Conservation (phyloP, 2,888 invertebrate species). For the Helobdella robusta region DNA sequence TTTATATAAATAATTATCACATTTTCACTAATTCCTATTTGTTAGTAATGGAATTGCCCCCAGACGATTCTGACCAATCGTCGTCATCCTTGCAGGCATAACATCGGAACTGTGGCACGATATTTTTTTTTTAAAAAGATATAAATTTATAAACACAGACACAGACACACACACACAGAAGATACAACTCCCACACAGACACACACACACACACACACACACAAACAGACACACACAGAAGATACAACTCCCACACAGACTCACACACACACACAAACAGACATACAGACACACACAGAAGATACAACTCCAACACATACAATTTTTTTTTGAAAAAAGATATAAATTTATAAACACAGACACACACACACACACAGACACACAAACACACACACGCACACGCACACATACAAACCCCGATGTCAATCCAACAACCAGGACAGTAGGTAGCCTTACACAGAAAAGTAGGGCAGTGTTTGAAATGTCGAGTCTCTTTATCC, state of each 20-base stretch:
- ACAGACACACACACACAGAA: not conserved
- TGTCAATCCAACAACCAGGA: conserved; percentile 29
- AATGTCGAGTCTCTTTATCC: conserved; percentile 21
- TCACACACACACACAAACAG: not conserved
- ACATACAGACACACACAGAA: not conserved
- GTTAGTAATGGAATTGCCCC: conserved; percentile 5
- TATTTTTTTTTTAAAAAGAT: not conserved
- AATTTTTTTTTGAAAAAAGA: not conserved
- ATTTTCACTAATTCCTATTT: no score
- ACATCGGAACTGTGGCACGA: conserved; percentile 24
- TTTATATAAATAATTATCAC: no score
- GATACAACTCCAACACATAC: no score
- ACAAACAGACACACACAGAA: not conserved
- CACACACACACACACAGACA: not conserved
- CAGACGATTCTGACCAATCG: conserved; percentile 25
- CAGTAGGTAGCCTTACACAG: conserved; percentile 28
- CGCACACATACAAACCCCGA: conserved; percentile 6
- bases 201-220: not conserved
- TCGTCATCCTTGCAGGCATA: conserved; percentile 28
- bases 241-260: not conserved
- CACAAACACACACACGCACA: no score
- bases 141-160: not conserved
- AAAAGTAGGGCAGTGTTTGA: conserved; percentile 22
- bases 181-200: no score
- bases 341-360: not conserved